Evolutionary conservation across 1,140 invertebrate species (phyloP).

Genomic region (Drosophila mojavensis): DNA sequence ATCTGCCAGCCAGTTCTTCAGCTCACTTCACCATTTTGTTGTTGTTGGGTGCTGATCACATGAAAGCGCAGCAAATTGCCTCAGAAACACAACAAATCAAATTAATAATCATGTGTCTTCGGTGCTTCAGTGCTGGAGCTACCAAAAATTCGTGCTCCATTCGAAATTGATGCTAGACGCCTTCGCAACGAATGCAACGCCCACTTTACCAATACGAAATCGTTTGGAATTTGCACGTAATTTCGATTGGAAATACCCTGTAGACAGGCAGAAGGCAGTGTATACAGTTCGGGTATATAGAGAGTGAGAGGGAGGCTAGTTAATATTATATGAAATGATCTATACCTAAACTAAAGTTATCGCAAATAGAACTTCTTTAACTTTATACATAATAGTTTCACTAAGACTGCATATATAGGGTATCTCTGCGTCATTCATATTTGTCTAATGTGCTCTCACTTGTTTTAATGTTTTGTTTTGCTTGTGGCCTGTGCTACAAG

Average conservation of each 20-base stretch:
- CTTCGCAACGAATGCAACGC: slow-evolving; percentile 5
- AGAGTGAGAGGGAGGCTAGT: neutral
- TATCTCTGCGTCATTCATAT: neutral
- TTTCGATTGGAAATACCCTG: slow-evolving; percentile 10
- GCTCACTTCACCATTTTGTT: slow-evolving; percentile 4
- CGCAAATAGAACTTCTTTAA: neutral
- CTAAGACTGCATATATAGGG: neutral
- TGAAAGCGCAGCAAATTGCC: slow-evolving; percentile 64
- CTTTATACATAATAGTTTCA: neutral
- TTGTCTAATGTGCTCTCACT: neutral
- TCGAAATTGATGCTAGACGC: slow-evolving; percentile 32
- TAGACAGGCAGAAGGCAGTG: neutral
- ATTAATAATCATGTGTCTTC: slow-evolving; percentile 69
- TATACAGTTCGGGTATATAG: neutral
- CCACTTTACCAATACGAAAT: slow-evolving; percentile 17
- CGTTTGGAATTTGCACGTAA: slow-evolving; percentile 38
- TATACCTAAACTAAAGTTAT: no score
- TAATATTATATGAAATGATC: neutral
- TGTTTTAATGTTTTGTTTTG: slow-evolving; percentile 22
- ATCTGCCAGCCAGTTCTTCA: slow-evolving; percentile 7
- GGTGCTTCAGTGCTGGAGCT: neutral
- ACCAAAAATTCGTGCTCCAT: slow-evolving; percentile 31
- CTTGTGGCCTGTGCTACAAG: slow-evolving; percentile 34
- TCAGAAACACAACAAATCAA: slow-evolving; percentile 66
- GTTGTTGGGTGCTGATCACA: slow-evolving; percentile 13